Evolutionary conservation across 2,888 invertebrate species (phyloP), one percentile per base, ranked within the genome.

Genomic region (Rhamnusium bicolor): DNA sequence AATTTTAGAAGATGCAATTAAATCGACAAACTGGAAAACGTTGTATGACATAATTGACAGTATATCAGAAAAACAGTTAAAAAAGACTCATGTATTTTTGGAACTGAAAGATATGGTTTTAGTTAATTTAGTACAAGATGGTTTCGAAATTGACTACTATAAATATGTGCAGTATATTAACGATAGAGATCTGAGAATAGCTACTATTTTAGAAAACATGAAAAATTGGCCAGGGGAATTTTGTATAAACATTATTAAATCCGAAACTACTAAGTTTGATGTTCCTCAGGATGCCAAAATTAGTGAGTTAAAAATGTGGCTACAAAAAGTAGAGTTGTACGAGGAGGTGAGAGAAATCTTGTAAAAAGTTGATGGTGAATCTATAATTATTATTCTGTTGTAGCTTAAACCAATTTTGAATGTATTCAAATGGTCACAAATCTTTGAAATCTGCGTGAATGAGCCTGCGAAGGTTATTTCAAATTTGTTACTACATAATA

Each of bases 321-420:
- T 92, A 74, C 85, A 90, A n/a, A 91, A 91, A 81, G 92, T 94
- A 80, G 90, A 91, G 58, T 87, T 93, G 1, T 93, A 93, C 83
- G 91, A 92, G 71, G 89, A 91, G 89, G 92, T 92, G 88, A 79
- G 82, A 80, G 32, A 51, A 19, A 2, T 18, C 8, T 40, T 40
- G 10, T 24, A 6, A 24, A 10, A 46, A 18, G 8, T 51, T 18
- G 18, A 51, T 18, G 18, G 7, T 18, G 6, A 51, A 10, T 8
- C 8, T 5, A 5, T 51, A 51, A 51, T 19, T 16, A n/a, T 1
- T 2, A n/a, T 40, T 51, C 1, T 51, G 8, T 85, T 85, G 72
- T 84, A 92, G 90, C 91, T 93, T 54, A 89, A 91, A 0, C 83
- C 88, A 10, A 89, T 91, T 73, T 89, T 92, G 83, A 89, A 90